Base-by-base conservation (phyloP, 2,888 invertebrate species). In the Alloplasta piceator region DNA sequence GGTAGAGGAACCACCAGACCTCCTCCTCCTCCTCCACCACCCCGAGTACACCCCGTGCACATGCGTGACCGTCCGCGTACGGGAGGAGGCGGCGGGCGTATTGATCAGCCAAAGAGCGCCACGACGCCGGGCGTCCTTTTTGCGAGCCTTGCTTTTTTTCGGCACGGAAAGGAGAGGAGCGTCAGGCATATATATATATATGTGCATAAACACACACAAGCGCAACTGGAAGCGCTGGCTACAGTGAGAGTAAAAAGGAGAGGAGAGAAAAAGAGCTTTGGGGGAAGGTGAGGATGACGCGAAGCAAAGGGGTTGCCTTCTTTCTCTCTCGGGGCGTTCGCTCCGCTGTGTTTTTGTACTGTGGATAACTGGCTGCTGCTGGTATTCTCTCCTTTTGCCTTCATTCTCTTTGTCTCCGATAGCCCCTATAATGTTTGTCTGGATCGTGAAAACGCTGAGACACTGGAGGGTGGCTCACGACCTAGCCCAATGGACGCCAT, bases 91-190 rank as follows among this genome's bases (percentile, higher is more conserved):
- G 90, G 91, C 91, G 91, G 26, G 91, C 90, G 91, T 92, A 92
- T 92, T 92, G 92, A 92, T 92, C 92, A 92, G 92, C 92, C 90
- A 91, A 91, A 92, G 91, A 92, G 91, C 91, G 91, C 91, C 90
- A 90, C 91, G 91, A 91, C 91, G 91, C 91, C 91, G 89, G 90
- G 91, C 91, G 91, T 92, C 91, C 92, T 92, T 91, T 91, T 89
- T 89, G 90, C 89, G 91, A 91, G 91, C 90, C 90, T 91, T 90
- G 90, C 90, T 91, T 91, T 91, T 81, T 91, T 91, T 89, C 88
- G 89, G 90, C 87, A 87, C 86, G 85, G 68, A 80, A 72, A 43
- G 66, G 60, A 58, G 67, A 55, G 60, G 46, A 56, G 60, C 58
- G 60, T 39, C 46, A 16, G 14, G 58, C 38, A 36, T 12, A 39